phyloP scores from a whole-genome alignment of 2,888 invertebrate genomes.

The Oegoconia quadripuncta region DNA sequence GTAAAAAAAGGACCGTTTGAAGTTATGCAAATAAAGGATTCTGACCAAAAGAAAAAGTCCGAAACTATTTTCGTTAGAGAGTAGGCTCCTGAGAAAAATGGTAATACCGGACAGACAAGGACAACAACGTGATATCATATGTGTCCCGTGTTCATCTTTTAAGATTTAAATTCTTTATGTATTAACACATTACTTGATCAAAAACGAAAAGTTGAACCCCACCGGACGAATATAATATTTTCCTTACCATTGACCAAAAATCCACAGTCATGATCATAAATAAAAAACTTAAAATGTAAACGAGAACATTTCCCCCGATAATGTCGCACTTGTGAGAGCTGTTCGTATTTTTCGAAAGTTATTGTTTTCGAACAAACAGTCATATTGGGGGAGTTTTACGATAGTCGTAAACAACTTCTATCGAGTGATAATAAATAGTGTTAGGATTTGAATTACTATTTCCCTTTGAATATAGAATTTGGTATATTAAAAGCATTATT shows the following conservation, averaged over 20 bases:
- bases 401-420: slow-evolving; percentile 39
- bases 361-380: slow-evolving; percentile 37
- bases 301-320: slow-evolving; percentile 5
- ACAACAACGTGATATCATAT: no score
- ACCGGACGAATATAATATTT: no score
- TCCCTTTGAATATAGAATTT: neutral
- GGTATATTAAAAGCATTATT: neutral
- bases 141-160: no score
- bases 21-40: no score
- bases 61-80: no score
- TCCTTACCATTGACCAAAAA: slow-evolving; percentile 2
- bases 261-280: slow-evolving; percentile 1
- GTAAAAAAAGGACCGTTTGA: no score
- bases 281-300: slow-evolving; percentile 15
- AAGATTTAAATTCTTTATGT: no score
- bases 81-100: no score
- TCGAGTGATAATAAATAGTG: slow-evolving; percentile 39
- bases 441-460: slow-evolving; percentile 20
- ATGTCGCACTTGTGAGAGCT: slow-evolving; percentile 12
- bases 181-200: no score
- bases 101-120: no score
- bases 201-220: no score
- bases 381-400: slow-evolving; percentile 38
- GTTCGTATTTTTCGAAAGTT: slow-evolving; percentile 23
- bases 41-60: no score